Evolutionary conservation across 2,113 vertebrate genomes (phyloP).

Genomic region (Megalops atlanticus): DNA sequence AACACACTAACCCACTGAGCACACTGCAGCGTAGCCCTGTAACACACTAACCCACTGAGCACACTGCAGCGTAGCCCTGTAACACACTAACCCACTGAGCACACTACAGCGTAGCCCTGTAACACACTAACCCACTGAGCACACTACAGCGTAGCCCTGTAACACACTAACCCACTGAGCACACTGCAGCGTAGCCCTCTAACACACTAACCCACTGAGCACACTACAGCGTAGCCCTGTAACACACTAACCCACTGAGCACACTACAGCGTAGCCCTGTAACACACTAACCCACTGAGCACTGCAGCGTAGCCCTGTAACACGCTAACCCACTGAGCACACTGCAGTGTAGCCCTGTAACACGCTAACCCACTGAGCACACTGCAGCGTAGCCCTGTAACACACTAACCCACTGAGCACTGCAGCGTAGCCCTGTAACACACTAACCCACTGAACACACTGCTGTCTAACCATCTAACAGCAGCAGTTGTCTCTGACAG

Average conservation of each 20-base stretch:
- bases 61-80: not conserved
- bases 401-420: too few species aligned
- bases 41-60: not conserved
- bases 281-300: constrained; percentile 51
- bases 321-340: not conserved
- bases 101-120: not conserved
- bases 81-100: not conserved
- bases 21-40: not conserved
- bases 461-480: not conserved
- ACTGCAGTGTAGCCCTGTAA: not conserved
- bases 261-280: constrained; percentile 22
- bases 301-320: constrained; percentile 7
- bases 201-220: constrained; percentile 6
- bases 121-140: constrained; percentile 27
- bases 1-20: constrained; percentile 26
- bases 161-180: constrained; percentile 1
- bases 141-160: not conserved
- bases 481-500: not conserved
- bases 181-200: not conserved
- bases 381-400: too few species aligned
- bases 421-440: too few species aligned
- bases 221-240: not conserved
- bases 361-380: not conserved
- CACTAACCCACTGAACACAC: not conserved
- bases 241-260: constrained; percentile 35